Base-by-base conservation (phyloP, 2,888 invertebrate species). In the Limnephilus rhombicus region DNA sequence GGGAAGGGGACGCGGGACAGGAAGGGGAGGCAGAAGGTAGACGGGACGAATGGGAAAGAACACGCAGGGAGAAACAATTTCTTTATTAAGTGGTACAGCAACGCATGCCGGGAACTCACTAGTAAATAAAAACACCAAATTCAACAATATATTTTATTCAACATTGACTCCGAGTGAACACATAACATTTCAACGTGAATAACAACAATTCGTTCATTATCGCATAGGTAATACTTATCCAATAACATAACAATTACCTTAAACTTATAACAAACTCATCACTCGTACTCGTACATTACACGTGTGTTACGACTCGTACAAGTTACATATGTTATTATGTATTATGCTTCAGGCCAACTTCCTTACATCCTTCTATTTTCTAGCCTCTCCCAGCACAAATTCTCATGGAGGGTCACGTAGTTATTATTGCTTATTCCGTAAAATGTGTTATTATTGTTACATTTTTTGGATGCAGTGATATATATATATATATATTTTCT, bases 71-170 rank as follows among this genome's bases (percentile, higher is more conserved):
- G 31, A 31, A 31, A 31, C 1, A 31, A 31, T n/a, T n/a, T n/a
- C n/a, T n/a, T n/a, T n/a, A 31, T 31, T 31, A 31, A 31, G 2
- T 1, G 2, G 1, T 31, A 1, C 31, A 2, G 31, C 31, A 31
- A 31, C 31, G 31, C 31, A 31, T 31, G 31, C 2, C 31, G 31
- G 31, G 31, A 31, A 31, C 31, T 31, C 31, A 2, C 31, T 31
- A 31, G 31, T 31, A 31, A 82, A 87, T 24, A 68, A 81, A 31
- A 45, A 13, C 85, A 29, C 49, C 45, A 90, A 90, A 83, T 93
- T 93, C 92, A 93, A 93, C 93, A 93, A 93, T 93, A 93, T 93
- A 93, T 93, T 92, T 93, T 92, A 92, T 93, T 93, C 91, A 93
- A 93, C 93, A 93, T 93, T 92, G 92, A 93, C 92, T 93, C 92